Evolutionary conservation across 2,888 invertebrate species (phyloP).

Genomic region (Malacosoma neustria): DNA sequence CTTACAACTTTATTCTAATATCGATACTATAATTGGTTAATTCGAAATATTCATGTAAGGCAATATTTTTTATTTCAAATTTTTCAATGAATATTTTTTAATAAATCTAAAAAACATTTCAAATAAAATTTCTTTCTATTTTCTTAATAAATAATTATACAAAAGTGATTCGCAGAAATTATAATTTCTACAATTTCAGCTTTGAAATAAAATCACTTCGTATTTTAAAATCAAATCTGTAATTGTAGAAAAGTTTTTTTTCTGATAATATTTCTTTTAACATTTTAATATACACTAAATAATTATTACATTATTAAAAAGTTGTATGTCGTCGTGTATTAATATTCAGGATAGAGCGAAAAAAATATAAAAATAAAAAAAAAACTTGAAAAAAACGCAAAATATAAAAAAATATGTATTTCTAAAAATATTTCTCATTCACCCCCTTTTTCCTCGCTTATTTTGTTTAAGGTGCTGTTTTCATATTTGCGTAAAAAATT

Average conservation of each 20-base stretch:
- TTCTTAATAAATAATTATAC: background rate
- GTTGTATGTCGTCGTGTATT: constrained; percentile 63
- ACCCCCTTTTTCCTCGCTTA: background rate
- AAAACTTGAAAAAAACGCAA: constrained; percentile 25
- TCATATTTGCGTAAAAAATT: too few relatives aligned
- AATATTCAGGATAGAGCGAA: constrained; percentile 51
- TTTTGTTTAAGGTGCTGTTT: background rate
- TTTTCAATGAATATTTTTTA: background rate
- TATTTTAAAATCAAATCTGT: constrained; percentile 30
- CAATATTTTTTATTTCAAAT: too few relatives aligned
- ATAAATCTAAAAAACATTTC: background rate
- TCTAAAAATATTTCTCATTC: constrained; percentile 1
- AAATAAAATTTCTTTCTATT: background rate
- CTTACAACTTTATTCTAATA: too few relatives aligned
- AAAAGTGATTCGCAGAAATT: constrained; percentile 7
- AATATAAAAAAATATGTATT: constrained; percentile 11
- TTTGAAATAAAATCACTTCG: constrained; percentile 27
- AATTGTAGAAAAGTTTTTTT: constrained; percentile 33
- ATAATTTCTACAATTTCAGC: constrained; percentile 48
- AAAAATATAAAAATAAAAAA: constrained; percentile 27
- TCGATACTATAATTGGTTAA: background rate
- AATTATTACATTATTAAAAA: constrained; percentile 9
- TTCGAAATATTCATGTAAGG: background rate
- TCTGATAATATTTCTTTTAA: constrained; percentile 17
- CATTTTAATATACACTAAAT: constrained; percentile 35